Evolutionary conservation across 2,113 vertebrate species (phyloP).

Genomic region (Ptilorrhoa leucosticta): DNA sequence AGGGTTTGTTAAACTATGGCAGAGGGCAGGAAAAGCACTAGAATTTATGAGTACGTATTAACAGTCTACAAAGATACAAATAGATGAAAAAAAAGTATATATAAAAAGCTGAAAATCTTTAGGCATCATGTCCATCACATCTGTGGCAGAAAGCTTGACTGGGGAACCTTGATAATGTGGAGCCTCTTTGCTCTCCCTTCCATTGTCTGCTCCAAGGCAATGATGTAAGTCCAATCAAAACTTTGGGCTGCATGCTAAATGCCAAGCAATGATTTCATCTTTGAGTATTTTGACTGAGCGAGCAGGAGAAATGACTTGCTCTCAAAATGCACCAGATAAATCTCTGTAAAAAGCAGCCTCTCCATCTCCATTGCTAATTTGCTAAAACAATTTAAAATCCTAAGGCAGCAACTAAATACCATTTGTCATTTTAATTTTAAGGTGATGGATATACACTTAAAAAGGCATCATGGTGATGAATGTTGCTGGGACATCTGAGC

Average conservation of each 20-base stretch:
- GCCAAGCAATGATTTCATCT: background rate
- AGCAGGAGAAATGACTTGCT: background rate
- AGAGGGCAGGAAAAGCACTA: background rate
- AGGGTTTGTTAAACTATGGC: background rate
- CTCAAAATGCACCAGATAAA: background rate
- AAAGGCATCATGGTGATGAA: background rate
- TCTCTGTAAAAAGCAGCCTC: background rate
- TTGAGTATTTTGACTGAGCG: background rate
- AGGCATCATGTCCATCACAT: background rate
- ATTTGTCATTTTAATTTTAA: background rate
- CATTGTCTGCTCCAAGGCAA: background rate
- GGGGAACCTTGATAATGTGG: rapidly evolving
- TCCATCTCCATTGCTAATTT: background rate
- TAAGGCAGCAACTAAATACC: background rate
- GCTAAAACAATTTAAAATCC: background rate
- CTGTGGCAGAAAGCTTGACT: background rate
- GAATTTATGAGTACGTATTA: too few relatives aligned
- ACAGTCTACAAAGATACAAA: background rate
- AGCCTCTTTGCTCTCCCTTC: background rate
- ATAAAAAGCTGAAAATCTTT: background rate
- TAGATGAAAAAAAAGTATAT: too few relatives aligned
- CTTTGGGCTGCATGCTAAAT: background rate
- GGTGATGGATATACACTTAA: background rate
- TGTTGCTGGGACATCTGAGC: background rate
- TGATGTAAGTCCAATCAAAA: background rate